Evolutionary conservation across 2,113 vertebrate species (phyloP), one percentile per base, ranked within the genome.

Genomic region (Leucosticte australis): DNA sequence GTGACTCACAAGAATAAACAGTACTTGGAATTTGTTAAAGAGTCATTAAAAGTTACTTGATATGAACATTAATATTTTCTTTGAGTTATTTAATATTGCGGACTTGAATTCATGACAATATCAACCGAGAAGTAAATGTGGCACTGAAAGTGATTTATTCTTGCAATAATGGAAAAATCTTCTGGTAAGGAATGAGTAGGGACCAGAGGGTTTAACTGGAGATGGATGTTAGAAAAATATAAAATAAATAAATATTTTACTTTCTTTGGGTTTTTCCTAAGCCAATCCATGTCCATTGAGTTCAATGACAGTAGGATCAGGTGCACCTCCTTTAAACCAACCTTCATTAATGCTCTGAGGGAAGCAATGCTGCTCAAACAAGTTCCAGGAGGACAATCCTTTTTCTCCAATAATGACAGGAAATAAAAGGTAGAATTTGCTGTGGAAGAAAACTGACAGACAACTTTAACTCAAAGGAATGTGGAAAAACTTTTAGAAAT

Each of bases 51-150:
- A 91, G 78, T 76, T 74, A 94, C 70, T 79, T 76, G 67, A 94
- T 79, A 85, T 47, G 42, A 95, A 67, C 49, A 85, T 83, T 76
- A 91, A 63, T 90, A 94, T 95, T 95, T 95, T 79, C 24, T 84
- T 91, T 73, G 49, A 85, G 50, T 76, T 95, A 85, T 46, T 69
- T 24, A 81, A n/a, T 64, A 90, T 44, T 49, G 49, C 52, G 70
- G 47, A 28, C 55, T 88, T 86, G 73, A 91, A 89, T 35, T 91
- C 21, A 77, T 44, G 30, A 74, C 75, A 86, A 23, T 60, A 20
- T 77, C 68, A 88, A 33, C 64, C 0, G 1, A 85, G 67, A 80
- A 84, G 14, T 22, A 69, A 83, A 85, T 35, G 37, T 26, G 83
- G 69, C 35, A 65, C 9, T 46, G 26, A 35, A 56, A 57, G 20